phyloP scores from a whole-genome alignment of 1,140 invertebrate genomes.

The Drosophila lowei region DNA sequence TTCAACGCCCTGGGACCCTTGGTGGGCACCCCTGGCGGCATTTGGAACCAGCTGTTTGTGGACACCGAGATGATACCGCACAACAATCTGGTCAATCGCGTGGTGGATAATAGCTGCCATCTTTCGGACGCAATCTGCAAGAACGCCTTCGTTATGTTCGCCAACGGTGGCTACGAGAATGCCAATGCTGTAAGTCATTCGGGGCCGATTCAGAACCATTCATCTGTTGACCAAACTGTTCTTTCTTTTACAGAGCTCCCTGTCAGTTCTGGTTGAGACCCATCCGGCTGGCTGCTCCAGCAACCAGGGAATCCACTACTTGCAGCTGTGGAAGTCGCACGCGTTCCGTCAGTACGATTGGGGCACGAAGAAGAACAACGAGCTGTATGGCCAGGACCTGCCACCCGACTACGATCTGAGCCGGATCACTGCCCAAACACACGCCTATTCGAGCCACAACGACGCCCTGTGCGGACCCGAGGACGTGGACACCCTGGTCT shows the following conservation, averaged over 20 bases:
- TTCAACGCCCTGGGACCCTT: conserved; percentile 59
- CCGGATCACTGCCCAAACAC: conserved; percentile 86
- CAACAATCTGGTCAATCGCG: conserved; percentile 61
- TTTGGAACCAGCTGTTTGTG: conserved; percentile 61
- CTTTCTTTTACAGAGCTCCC: conserved; percentile 73
- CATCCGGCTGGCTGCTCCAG: conserved; percentile 84
- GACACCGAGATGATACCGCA: conserved; percentile 64
- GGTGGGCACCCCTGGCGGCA: conserved; percentile 65
- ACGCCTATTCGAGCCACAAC: conserved; percentile 85
- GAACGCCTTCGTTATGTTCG: conserved; percentile 63
- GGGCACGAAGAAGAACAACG: conserved; percentile 83
- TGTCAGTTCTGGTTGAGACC: conserved; percentile 83
- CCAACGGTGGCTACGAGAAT: conserved; percentile 68
- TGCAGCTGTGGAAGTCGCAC: conserved; percentile 77
- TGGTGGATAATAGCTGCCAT: conserved; percentile 57
- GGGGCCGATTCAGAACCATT: too few species aligned
- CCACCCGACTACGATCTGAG: conserved; percentile 85
- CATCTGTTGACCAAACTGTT: neutral
- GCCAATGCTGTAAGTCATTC: conserved; percentile 53
- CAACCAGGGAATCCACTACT: conserved; percentile 83
- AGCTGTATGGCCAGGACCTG: conserved; percentile 81
- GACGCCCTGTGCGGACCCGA: conserved; percentile 85
- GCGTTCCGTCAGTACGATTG: conserved; percentile 83
- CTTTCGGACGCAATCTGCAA: conserved; percentile 42
- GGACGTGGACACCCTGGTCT: conserved; percentile 85